Evolutionary conservation across 2,888 invertebrate genomes (phyloP), one percentile per base, ranked within the genome.

Genomic region (Gasteruption jaculator): DNA sequence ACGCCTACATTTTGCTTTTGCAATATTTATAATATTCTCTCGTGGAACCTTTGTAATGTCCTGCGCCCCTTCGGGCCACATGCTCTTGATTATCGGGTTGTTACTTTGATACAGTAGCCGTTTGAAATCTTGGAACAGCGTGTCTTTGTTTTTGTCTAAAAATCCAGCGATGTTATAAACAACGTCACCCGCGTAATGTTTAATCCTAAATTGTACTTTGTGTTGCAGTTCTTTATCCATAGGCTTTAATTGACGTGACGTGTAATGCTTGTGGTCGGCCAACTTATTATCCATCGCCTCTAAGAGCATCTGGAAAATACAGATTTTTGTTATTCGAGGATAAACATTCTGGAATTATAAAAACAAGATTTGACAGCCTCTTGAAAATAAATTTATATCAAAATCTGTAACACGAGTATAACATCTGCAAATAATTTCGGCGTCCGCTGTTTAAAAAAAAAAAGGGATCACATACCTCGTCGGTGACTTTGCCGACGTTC

Each of bases 21-120:
- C 10, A 15, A 25, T 21, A 37, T 31, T 36, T 10, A 44, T 27
- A 37, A 25, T 16, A 11, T 18, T 36, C 18, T 5, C 27, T 16
- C 7, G 18, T 22, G 11, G 7, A 76, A 86, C 81, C 79, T 87
- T 82, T 25, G 83, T 82, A 56, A 96, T 91, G 60, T 91, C 82
- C 60, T 87, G 84, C 16, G 88, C 89, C 19, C 97, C 97, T 71
- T 97, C 97, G 0, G 95, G 96, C 94, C 95, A 97, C 93, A 97
- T 94, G 45, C 76, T 75, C 29, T 82, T 80, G 27, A 97, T 77
- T 52, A 90, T 81, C 14, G 74, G 65, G 72, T 92, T 87, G 41
- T 75, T 76, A 33, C 94, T 94, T 61, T 86, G 84, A 72, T 83
- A 93, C 52, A 96, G 76, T 41, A 97, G 74, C 19, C 97, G 76